phyloP scores from a whole-genome alignment of 2,888 invertebrate genomes.

The Argyresthia goedartella region DNA sequence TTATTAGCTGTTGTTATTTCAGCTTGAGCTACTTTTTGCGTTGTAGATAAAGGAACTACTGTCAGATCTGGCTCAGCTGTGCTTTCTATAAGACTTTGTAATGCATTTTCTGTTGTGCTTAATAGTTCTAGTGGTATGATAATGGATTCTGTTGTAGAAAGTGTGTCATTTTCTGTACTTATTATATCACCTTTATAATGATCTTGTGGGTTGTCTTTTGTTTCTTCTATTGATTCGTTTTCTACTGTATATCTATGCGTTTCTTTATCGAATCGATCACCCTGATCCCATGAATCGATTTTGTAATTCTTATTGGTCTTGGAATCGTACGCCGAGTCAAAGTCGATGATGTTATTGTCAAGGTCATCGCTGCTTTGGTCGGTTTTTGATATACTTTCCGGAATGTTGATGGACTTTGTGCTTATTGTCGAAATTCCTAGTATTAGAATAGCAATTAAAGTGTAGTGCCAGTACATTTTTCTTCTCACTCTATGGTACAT shows the following conservation, averaged over 20 bases:
- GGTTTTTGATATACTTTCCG: constrained; percentile 15
- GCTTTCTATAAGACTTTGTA: constrained; percentile 38
- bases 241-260: constrained; percentile 42
- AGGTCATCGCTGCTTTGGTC: constrained; percentile 26
- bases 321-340: constrained; percentile 47
- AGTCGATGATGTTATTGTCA: constrained; percentile 55
- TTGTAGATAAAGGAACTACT: constrained; percentile 49
- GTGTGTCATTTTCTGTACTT: too few species aligned
- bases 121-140: constrained; percentile 55
- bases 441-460: constrained; percentile 38
- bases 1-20: too few species aligned
- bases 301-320: constrained; percentile 48
- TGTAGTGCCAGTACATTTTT: constrained; percentile 36
- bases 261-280: constrained; percentile 32
- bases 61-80: constrained; percentile 47
- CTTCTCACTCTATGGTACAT: constrained; percentile 48
- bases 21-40: constrained; percentile 24
- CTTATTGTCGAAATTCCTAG: constrained; percentile 23
- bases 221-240: constrained; percentile 22
- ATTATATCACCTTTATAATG: constrained; percentile 18
- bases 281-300: constrained; percentile 30
- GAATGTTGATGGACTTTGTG: constrained; percentile 31
- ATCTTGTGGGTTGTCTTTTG: constrained; percentile 10
- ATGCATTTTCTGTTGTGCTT: constrained; percentile 46
- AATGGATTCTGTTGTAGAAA: constrained; percentile 32